Evolutionary conservation across 2,113 vertebrate species (phyloP).

Genomic region (Thinocorus orbignyianus): DNA sequence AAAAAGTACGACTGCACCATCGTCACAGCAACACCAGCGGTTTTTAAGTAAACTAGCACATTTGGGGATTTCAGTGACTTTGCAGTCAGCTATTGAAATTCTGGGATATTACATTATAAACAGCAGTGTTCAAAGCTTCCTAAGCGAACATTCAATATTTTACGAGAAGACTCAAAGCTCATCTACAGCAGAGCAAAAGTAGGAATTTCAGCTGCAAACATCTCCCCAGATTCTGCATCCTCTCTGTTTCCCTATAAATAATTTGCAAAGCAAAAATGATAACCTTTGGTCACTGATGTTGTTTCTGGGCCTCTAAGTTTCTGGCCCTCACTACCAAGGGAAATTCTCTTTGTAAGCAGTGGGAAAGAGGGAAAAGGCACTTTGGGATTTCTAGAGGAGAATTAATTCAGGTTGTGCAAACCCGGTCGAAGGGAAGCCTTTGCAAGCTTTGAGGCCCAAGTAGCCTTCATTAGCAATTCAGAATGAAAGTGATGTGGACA

Average conservation of each 20-base stretch:
- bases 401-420: not conserved
- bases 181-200: not conserved
- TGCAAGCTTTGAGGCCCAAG: not conserved
- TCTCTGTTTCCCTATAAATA: not conserved
- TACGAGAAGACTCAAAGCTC: not conserved
- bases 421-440: not conserved
- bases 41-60: not conserved
- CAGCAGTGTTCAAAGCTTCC: not conserved
- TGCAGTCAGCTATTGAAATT: not conserved
- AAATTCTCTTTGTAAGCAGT: not conserved
- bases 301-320: not conserved
- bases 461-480: not conserved
- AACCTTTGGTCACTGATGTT: not conserved
- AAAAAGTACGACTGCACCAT: not conserved
- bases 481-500: slow-evolving; percentile 1
- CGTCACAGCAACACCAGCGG: not conserved
- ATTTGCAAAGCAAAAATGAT: not conserved
- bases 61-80: not conserved
- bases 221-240: not conserved
- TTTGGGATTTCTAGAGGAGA: not conserved
- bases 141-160: not conserved
- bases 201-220: not conserved
- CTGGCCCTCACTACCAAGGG: not conserved
- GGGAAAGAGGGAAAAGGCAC: not conserved
- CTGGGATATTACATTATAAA: not conserved